Percentiles rank a stretch among this genome's conserved stretches.
Conservation (phyloP, 2,888 invertebrate genomes). For the Polydrusus cervinus region DNA sequence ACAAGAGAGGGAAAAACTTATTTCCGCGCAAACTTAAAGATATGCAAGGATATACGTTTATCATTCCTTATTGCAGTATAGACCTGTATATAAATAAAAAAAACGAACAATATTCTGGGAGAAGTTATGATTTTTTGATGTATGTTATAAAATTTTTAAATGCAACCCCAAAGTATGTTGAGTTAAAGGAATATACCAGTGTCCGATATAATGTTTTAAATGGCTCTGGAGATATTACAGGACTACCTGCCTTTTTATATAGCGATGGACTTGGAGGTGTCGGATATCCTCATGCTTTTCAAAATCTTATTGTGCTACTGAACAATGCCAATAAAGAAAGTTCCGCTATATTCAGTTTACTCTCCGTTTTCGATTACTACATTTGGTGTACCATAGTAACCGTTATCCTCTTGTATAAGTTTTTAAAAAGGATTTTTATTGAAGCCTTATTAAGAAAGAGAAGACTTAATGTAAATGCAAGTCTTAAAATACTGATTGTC, state of each 20-base stretch:
- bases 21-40: conserved; percentile 31
- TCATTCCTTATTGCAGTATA: neutral
- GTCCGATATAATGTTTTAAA: neutral
- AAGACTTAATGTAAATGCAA: neutral
- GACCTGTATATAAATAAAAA: neutral
- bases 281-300: conserved; percentile 32
- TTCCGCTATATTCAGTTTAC: conserved; percentile 21
- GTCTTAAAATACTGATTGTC: conserved; percentile 22
- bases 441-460: neutral
- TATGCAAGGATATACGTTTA: conserved; percentile 16
- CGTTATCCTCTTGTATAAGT: neutral
- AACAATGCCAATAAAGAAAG: neutral
- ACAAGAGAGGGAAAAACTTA: neutral
- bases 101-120: conserved; percentile 13
- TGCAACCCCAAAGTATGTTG: conserved; percentile 13
- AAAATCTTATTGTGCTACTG: conserved; percentile 10
- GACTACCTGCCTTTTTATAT: conserved; percentile 16
- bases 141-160: conserved; percentile 25
- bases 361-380: conserved; percentile 25
- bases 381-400: conserved; percentile 7
- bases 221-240: conserved; percentile 19
- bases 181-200: neutral
- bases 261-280: neutral
- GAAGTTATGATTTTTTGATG: conserved; percentile 24
- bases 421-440: conserved; percentile 8